Evolutionary conservation across 2,888 invertebrate species (phyloP).

Genomic region (Chromoteleia sp.): DNA sequence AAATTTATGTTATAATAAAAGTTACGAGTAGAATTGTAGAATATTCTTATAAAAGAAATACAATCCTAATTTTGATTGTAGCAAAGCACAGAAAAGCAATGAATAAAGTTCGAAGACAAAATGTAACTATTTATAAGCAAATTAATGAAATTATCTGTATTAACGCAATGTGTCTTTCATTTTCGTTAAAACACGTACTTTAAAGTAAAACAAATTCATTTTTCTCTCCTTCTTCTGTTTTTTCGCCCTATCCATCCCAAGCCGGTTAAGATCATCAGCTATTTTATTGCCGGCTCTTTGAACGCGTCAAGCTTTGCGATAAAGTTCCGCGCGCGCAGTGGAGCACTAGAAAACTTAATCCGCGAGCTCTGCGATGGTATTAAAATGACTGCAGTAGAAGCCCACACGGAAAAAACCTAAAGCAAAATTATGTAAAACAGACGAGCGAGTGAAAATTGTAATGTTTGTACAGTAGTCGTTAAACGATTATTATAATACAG

Average conservation of each 20-base stretch:
- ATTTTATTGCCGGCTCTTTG: slow-evolving; percentile 68
- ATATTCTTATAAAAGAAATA: not conserved
- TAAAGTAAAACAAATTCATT: slow-evolving; percentile 57
- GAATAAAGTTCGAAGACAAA: slow-evolving; percentile 19
- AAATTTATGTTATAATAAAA: too few species aligned
- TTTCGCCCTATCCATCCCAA: slow-evolving; percentile 38
- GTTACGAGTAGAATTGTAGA: too few species aligned
- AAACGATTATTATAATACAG: slow-evolving; percentile 64
- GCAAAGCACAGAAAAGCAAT: not conserved
- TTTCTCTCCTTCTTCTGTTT: slow-evolving; percentile 20
- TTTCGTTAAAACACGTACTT: slow-evolving; percentile 39
- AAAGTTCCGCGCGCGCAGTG: slow-evolving; percentile 65
- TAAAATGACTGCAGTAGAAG: slow-evolving; percentile 58
- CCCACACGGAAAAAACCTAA: slow-evolving; percentile 30
- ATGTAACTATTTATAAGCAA: slow-evolving; percentile 35
- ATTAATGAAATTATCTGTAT: slow-evolving; percentile 52
- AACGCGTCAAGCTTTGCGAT: slow-evolving; percentile 67
- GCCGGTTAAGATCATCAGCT: slow-evolving; percentile 69
- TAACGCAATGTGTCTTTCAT: slow-evolving; percentile 30
- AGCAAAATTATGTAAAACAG: slow-evolving; percentile 62
- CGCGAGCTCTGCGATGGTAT: slow-evolving; percentile 61
- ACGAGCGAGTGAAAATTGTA: slow-evolving; percentile 53
- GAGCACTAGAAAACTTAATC: slow-evolving; percentile 67
- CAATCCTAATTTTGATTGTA: not conserved
- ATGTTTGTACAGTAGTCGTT: slow-evolving; percentile 50